Evolutionary conservation across 2,888 invertebrate genomes (phyloP).

Genomic region (Hecatera dysodea): DNA sequence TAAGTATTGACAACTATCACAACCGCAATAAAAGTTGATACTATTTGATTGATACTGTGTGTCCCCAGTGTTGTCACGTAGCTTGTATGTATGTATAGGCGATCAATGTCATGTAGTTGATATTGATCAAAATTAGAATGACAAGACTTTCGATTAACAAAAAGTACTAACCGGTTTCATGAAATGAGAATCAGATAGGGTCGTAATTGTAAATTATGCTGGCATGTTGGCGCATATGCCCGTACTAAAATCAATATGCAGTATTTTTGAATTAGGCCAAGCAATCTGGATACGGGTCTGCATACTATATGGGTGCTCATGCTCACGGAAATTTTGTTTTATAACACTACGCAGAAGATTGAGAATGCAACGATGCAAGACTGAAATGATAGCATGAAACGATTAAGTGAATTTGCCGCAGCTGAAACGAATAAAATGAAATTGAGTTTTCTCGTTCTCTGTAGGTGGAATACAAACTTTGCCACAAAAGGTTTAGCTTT

Average conservation of each 20-base stretch:
- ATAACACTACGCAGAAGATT: constrained; percentile 34
- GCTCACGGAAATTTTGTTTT: constrained; percentile 40
- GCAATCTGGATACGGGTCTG: constrained; percentile 63
- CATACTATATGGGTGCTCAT: constrained; percentile 57
- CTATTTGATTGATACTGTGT: constrained; percentile 16
- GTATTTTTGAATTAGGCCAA: constrained; percentile 65
- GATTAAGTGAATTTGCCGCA: constrained; percentile 34
- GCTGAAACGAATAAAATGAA: constrained; percentile 15
- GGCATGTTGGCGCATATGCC: constrained; percentile 50
- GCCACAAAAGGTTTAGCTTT: constrained; percentile 2
- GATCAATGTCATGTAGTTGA: neutral
- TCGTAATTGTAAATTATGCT: constrained; percentile 34
- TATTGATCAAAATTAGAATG: neutral
- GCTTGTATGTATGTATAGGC: neutral
- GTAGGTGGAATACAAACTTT: neutral
- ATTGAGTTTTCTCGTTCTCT: neutral
- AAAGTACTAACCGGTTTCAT: constrained; percentile 17
- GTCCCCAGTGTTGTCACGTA: constrained; percentile 17
- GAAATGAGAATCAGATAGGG: constrained; percentile 1
- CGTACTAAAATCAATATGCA: constrained; percentile 57
- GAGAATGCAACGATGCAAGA: constrained; percentile 15
- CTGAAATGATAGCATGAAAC: constrained; percentile 35
- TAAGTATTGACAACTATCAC: neutral
- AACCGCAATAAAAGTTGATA: constrained; percentile 11
- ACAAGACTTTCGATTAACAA: neutral